These are phyloP conservation scores for Parascotia fuliginaria DNA, from an alignment of 2,888 invertebrate species.

Conservation along the genomic window DNA sequence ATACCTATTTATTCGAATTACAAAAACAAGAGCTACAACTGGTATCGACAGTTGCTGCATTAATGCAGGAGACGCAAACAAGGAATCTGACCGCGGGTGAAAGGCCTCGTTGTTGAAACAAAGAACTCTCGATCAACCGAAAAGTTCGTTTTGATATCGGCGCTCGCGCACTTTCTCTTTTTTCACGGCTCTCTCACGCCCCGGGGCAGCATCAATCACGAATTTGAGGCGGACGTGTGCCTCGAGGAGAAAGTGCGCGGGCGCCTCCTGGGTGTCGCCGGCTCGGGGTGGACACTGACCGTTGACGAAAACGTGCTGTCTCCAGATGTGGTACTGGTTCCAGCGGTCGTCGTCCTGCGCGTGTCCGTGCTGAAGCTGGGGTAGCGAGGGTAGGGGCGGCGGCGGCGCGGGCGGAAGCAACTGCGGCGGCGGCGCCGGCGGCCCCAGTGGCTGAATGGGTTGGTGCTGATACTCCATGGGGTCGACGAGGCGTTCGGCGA, in stretches of 20 bases:
- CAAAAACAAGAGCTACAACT: slow-evolving; percentile 11
- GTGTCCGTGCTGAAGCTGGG: slow-evolving; percentile 87
- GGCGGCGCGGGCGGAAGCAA: slow-evolving; percentile 85
- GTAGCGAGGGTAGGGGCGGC: slow-evolving; percentile 88
- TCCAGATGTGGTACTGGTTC: slow-evolving; percentile 92
- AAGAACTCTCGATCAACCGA: slow-evolving; percentile 70
- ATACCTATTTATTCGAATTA: slow-evolving; percentile 27
- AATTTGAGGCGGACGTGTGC: slow-evolving; percentile 30
- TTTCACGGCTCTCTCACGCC: slow-evolving; percentile 53
- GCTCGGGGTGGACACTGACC: slow-evolving; percentile 82
- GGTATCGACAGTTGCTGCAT: background rate
- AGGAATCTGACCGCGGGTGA: slow-evolving; percentile 47
- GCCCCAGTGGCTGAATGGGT: slow-evolving; percentile 85
- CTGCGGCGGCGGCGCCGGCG: slow-evolving; percentile 88
- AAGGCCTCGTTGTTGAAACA: slow-evolving; percentile 61
- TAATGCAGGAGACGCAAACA: slow-evolving; percentile 6
- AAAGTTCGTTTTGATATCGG: slow-evolving; percentile 65
- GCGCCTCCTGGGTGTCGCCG: slow-evolving; percentile 47
- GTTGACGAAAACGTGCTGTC: slow-evolving; percentile 92
- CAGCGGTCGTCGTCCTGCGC: slow-evolving; percentile 88
- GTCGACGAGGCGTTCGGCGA: slow-evolving; percentile 59
- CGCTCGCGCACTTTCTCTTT: slow-evolving; percentile 78
- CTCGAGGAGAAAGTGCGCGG: slow-evolving; percentile 64
- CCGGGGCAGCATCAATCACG: slow-evolving; percentile 49
- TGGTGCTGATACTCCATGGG: slow-evolving; percentile 83